Evolutionary conservation across 2,113 vertebrate species (phyloP).

Genomic region (Sphyrna mokarran): DNA sequence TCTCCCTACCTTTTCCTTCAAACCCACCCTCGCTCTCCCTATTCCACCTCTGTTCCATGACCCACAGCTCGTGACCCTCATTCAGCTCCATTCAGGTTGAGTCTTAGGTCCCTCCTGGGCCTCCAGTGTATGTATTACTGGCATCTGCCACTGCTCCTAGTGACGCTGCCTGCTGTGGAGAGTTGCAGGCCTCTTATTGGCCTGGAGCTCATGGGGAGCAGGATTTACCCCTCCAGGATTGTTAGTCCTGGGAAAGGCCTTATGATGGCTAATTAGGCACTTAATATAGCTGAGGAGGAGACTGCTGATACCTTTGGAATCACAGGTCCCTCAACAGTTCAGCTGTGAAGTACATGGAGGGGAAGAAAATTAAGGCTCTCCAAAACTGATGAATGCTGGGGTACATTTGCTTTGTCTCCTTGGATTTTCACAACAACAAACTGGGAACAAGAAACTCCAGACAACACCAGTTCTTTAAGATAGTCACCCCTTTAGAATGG

Average conservation of each 20-base stretch:
- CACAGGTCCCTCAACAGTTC: background rate
- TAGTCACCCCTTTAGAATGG: background rate
- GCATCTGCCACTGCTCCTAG: too few relatives aligned
- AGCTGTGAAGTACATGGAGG: background rate
- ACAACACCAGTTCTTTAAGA: conserved; percentile 4
- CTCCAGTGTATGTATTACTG: too few relatives aligned
- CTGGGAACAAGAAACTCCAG: background rate
- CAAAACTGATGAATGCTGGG: background rate
- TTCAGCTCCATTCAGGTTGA: too few relatives aligned
- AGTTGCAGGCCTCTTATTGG: too few relatives aligned
- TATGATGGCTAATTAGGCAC: too few relatives aligned
- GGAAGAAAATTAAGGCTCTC: background rate
- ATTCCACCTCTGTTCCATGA: background rate
- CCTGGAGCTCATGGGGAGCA: too few relatives aligned
- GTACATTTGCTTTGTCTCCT: background rate
- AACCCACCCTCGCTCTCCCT: too few relatives aligned
- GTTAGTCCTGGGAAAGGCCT: too few relatives aligned
- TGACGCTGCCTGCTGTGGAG: too few relatives aligned
- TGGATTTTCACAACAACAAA: background rate
- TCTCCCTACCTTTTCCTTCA: too few relatives aligned
- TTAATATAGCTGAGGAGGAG: background rate
- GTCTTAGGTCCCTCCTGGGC: too few relatives aligned
- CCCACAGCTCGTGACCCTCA: background rate
- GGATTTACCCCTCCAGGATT: too few relatives aligned
- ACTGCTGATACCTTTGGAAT: background rate